Conservation (phyloP, 2,113 vertebrate genomes). For the Apus apus region DNA sequence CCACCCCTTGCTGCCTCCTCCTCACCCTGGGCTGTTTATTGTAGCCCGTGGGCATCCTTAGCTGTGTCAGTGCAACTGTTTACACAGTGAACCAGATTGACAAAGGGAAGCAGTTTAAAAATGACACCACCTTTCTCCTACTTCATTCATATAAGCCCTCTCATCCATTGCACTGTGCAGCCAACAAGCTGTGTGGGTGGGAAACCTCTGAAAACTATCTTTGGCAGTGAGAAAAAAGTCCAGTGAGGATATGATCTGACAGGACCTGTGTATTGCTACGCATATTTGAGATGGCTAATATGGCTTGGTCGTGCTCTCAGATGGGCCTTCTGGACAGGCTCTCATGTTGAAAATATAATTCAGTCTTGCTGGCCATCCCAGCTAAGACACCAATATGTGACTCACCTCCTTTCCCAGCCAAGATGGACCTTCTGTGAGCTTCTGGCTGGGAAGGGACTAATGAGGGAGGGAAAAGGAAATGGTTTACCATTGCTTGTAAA, state of each 20-base stretch:
- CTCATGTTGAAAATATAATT: neutral
- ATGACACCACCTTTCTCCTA: neutral
- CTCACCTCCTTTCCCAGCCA: neutral
- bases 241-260: neutral
- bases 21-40: neutral
- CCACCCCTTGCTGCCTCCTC: neutral
- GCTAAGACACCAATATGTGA: neutral
- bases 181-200: neutral
- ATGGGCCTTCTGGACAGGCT: neutral
- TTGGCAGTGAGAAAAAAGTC: neutral
- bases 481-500: neutral
- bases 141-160: neutral
- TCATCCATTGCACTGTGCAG: neutral
- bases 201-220: neutral
- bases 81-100: neutral
- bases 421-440: neutral
- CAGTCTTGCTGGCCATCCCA: neutral
- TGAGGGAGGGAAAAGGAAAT: neutral
- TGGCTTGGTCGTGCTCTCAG: neutral
- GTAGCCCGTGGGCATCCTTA: neutral
- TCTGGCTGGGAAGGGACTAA: neutral
- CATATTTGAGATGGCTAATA: neutral
- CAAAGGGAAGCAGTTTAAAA: neutral
- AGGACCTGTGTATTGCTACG: neutral
- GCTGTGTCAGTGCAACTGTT: neutral